Conservation (phyloP, 2,113 vertebrate genomes). For the Aptenodytes forsteri region DNA sequence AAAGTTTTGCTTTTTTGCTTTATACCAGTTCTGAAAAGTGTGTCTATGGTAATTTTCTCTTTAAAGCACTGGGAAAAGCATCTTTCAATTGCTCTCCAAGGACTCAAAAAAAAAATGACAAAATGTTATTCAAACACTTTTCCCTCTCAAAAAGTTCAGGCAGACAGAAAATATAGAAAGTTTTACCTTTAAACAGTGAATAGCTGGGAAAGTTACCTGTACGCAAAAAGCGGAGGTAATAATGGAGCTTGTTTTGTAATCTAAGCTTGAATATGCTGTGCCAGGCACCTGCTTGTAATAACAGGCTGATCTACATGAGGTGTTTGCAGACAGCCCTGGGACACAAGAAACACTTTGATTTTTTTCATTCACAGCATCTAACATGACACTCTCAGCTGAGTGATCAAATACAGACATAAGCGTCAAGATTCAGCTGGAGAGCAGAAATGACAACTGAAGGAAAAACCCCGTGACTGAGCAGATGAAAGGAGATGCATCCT, state of each 20-base stretch:
- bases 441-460: not conserved
- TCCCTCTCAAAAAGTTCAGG: not conserved
- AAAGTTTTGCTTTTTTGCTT: not conserved
- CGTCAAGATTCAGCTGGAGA: not conserved
- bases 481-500: not conserved
- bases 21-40: not conserved
- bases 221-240: not conserved
- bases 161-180: not conserved
- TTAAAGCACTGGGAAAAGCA: not conserved
- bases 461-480: rapidly evolving
- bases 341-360: not conserved
- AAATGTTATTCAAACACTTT: not conserved
- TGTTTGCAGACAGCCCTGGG: not conserved
- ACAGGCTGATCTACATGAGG: not conserved
- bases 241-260: not conserved
- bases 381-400: not conserved
- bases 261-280: not conserved
- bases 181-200: not conserved
- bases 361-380: not conserved
- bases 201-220: not conserved
- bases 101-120: not conserved
- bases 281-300: not conserved
- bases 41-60: not conserved
- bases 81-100: not conserved
- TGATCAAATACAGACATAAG: not conserved